phyloP scores from a whole-genome alignment of 1,140 invertebrate species.

The Scylla paramamosain region DNA sequence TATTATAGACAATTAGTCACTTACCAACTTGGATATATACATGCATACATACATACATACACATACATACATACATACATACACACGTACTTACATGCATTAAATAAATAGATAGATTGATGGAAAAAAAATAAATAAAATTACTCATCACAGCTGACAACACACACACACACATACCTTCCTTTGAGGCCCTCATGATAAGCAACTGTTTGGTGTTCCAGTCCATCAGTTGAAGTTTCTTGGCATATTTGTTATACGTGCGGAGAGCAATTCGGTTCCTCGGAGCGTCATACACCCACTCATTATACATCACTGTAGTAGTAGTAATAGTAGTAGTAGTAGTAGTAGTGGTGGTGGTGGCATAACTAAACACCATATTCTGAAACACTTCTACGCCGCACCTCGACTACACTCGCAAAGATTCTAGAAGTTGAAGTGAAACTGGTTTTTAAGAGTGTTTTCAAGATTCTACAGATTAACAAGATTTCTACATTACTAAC shows the following conservation, averaged over 20 bases:
- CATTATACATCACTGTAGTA: not conserved
- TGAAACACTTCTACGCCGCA: too few species aligned
- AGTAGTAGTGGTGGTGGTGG: not conserved
- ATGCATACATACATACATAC: not conserved
- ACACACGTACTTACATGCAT: too few species aligned
- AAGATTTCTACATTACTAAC: too few species aligned
- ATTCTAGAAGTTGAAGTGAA: too few species aligned
- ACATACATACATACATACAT: slow-evolving; percentile 15
- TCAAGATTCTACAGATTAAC: too few species aligned
- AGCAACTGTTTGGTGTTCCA: not conserved
- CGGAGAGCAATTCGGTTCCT: not conserved
- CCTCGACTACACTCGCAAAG: too few species aligned
- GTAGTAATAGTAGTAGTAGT: slow-evolving; percentile 21
- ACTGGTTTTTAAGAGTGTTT: too few species aligned
- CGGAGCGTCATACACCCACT: not conserved
- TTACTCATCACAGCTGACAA: too few species aligned
- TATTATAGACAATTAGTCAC: too few species aligned
- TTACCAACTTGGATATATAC: not conserved
- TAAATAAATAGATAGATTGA: too few species aligned
- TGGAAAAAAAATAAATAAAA: too few species aligned
- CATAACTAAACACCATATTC: not conserved
- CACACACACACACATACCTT: slow-evolving; percentile 22
- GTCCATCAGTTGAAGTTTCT: not conserved
- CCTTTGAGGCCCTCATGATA: not conserved
- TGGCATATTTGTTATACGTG: not conserved